Base-by-base conservation (phyloP, 2,888 invertebrate species). In the Drosophila meridiana region DNA sequence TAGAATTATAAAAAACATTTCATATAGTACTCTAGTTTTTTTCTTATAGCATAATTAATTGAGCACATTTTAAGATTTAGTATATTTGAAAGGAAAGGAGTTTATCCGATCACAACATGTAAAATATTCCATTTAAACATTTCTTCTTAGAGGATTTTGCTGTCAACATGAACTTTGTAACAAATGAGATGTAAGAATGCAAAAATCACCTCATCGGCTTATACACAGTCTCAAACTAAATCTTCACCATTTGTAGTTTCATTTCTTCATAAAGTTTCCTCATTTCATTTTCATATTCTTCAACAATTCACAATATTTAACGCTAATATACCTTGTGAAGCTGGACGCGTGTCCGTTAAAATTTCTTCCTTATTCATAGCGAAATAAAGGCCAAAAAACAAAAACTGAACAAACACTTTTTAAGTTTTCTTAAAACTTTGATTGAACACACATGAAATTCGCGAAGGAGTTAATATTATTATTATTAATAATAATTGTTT, bases 341-440 rank as follows among this genome's bases (percentile, higher is more conserved):
- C 69, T 28, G 91, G 87, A 47, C 90, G 90, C 36, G 81, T 63
- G 65, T 89, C 82, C 48, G 81, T 58, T 55, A 82, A 66, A 55
- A 65, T 73, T 48, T 91, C 91, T 55, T 91, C 91, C 67, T 92
- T 91, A 71, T 91, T 91, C 91, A 92, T 91, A 36, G 7, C 36
- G 63, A 28, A 28, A 28, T 53, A 34, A 28, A 28, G 26, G 26
- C 13, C 4, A 55, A 34, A 6, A 13, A 38, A 28, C 50, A 42
- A 57, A 14, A 69, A 42, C n/a, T 11, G 45, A 66, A 26, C n/a
- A 42, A 69, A 26, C 59, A 69, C 70, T 69, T 68, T 38, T 34
- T 3, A 38, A 42, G 32, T 32, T 57, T 30, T n/a, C 1, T 34
- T 52, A 14, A 48, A 42, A 14, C 40, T 48, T 30, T 20, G n/a